Percentiles rank a stretch among this genome's conserved stretches.
These are phyloP conservation scores for Pedionomus torquatus DNA, from an alignment of 2,113 vertebrate species.

Conservation along the genomic window DNA sequence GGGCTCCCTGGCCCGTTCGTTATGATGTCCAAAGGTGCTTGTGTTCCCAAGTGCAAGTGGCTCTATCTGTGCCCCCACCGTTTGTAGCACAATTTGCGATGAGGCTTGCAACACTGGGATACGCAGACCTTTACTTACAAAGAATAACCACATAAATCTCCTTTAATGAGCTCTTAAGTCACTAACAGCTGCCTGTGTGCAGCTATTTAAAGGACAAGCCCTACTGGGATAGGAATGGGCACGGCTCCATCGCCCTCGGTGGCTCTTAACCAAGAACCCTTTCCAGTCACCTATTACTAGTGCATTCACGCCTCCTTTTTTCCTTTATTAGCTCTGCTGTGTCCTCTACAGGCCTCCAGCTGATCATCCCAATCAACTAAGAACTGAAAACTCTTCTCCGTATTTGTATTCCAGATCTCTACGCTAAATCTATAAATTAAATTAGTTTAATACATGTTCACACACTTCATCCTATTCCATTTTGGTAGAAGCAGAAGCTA, in stretches of 20 bases:
- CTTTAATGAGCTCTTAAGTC: neutral
- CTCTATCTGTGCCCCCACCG: accelerated
- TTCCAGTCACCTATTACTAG: neutral
- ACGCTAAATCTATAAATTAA: neutral
- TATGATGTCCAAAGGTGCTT: neutral
- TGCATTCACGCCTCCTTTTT: neutral
- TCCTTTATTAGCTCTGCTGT: neutral
- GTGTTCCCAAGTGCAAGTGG: neutral
- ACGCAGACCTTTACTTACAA: neutral
- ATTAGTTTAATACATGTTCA: neutral
- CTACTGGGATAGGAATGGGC: neutral
- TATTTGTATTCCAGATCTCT: neutral
- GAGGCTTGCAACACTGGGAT: neutral
- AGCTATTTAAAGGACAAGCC: neutral
- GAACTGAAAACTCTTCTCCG: neutral
- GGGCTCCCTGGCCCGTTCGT: neutral
- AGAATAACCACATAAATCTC: neutral
- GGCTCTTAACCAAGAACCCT: neutral
- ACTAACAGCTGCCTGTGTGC: neutral
- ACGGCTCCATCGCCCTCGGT: neutral
- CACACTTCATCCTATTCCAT: neutral
- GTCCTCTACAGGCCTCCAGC: conserved; percentile 2
- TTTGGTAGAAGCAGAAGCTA: neutral
- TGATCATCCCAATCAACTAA: neutral
- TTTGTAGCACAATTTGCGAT: neutral